Base-by-base conservation (phyloP, 2,797 vertebrate genomes). In the Chaunax sp. region DNA sequence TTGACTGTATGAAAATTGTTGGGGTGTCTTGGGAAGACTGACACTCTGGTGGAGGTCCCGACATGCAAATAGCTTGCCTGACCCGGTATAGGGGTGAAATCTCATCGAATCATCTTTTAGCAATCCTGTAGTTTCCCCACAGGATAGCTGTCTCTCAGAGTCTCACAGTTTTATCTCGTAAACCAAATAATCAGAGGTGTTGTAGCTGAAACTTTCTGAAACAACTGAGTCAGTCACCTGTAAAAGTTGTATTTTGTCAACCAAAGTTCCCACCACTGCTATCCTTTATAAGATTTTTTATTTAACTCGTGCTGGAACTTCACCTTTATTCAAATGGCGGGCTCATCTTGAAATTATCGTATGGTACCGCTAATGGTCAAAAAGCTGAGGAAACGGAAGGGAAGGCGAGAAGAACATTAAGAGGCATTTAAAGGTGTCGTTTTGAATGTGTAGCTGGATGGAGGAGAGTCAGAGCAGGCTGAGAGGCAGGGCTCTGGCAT, bases 401-500 rank as follows among this genome's bases (percentile, higher is more conserved):
- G 45, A 87, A 83, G 59, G 71, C 45, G 52, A 50, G 65, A 26
- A 26, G 46, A 55, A 69, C 59, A 70, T 78, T 72, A 72, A 60
- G 78, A 75, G 46, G 51, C 51, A 69, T 79, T 83, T 79, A 74
- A 72, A 75, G 75, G 64, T 74, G 53, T 64, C 1, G 45, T 26
- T 77, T 12, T 66, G 47, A 80, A 68, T 47, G 69, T 47, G 64
- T 23, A 25, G 22, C 38, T 51, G 72, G 58, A 73, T 55, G 82
- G 67, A 70, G 55, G 71, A 26, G 76, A 72, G 81, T 64, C 41
- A 2, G 70, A 72, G 80, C 81, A 72, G 85, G 72, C 74, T 56
- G 84, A 64, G 66, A 82, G 80, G 80, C 69, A 60, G 79, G 40
- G 62, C 58, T 49, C 78, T 89, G 90, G 85, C 90, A 86, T 19